phyloP scores from a whole-genome alignment of 23 tunicate species.

The Oikopleura dioica region DNA sequence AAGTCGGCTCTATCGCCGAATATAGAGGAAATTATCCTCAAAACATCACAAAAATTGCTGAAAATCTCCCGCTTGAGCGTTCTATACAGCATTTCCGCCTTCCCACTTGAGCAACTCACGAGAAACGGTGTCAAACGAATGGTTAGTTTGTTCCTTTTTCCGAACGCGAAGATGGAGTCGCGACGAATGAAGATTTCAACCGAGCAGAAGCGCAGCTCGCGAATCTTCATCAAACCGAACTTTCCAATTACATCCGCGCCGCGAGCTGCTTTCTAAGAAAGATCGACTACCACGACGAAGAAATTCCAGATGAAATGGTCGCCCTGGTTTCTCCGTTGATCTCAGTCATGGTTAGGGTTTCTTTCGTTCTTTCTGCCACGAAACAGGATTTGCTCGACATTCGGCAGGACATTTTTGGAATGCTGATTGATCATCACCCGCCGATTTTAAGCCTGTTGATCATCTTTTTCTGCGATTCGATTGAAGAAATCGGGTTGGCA shows the following conservation, averaged over 20 bases:
- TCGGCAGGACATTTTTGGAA: background rate
- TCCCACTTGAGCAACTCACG: slow-evolving; percentile 14
- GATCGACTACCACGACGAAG: no score
- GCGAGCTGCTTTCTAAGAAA: background rate
- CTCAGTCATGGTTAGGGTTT: background rate
- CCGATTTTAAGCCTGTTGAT: background rate
- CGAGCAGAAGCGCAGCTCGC: background rate
- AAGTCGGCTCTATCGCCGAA: background rate
- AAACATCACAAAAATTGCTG: background rate
- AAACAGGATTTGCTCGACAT: background rate
- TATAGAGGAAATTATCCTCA: background rate
- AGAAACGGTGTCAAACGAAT: no score
- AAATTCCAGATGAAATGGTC: no score
- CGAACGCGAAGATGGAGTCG: no score
- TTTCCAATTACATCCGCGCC: background rate
- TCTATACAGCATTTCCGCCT: background rate
- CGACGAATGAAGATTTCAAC: no score
- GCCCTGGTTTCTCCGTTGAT: background rate
- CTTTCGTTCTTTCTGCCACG: background rate
- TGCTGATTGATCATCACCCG: background rate
- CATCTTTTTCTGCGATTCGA: background rate
- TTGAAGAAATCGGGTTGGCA: background rate
- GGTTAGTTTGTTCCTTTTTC: no score
- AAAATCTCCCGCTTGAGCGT: background rate
- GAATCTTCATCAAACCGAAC: background rate